Base-by-base conservation (phyloP, 2,113 vertebrate genomes). In the Ursus arctos region DNA sequence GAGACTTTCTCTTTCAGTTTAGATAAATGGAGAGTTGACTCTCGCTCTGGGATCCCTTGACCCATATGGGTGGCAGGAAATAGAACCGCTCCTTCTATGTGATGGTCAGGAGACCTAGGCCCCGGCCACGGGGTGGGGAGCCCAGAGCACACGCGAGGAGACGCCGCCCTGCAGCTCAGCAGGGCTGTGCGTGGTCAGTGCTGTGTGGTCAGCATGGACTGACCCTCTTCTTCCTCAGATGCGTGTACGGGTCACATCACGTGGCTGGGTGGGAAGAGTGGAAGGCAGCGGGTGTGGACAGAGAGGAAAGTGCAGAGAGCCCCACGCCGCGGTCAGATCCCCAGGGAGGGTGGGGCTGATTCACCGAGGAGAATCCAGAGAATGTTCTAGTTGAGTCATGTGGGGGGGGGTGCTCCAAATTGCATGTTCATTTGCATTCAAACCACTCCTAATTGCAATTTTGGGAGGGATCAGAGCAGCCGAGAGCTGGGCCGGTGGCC, bases 381-480 rank as follows among this genome's bases (percentile, higher is more conserved):
- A 83, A 24, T 33, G 19, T 24, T 93, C 76, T 47, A 19, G 47
- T 51, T 91, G 59, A 95, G 94, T 76, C 69, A 57, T 21, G 74
- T 71, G 49, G 49, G 59, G 49, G 21, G 6, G 40, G 26, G 4
- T 43, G 40, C 84, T 53, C 33, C 69, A 89, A 96, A 95, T 2
- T 88, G 71, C 67, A 59, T 4, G 16, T 82, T 95, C 87, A 14
- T 92, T 69, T 19, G 92, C 83, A 55, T 59, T 86, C 19, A 67
- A 74, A 57, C 53, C 83, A 51, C 67, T 92, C 76, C 57, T 55
- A 91, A 4, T 77, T 93, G 53, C 67, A 97, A 96, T 87, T 63
- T 49, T 24, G 88, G 31, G 36, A 77, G 74, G 91, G 97, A 98
- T 84, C 36, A 95, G 82, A 97, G 96, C 71, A 63, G 88, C 92